These are phyloP conservation scores for Cyphomyrus plagiostoma DNA, from an alignment of 2,113 vertebrate genomes.

Conservation along the genomic window DNA sequence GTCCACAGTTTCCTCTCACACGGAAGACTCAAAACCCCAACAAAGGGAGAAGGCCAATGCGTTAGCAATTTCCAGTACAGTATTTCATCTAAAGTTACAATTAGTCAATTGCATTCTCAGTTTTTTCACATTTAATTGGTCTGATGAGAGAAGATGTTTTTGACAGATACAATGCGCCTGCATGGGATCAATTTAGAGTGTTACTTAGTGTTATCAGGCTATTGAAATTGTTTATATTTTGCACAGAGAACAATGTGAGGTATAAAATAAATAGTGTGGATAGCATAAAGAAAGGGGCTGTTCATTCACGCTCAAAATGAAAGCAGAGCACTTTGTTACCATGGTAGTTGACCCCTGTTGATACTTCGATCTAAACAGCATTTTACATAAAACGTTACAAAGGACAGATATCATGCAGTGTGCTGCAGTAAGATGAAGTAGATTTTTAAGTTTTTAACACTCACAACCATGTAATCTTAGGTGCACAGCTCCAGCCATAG, in stretches of 20 bases:
- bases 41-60: background rate
- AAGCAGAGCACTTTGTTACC: background rate
- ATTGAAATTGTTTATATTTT: background rate
- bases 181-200: background rate
- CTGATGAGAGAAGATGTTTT: background rate
- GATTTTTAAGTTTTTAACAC: background rate
- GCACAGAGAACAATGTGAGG: background rate
- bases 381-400: background rate
- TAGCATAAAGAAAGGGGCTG: background rate
- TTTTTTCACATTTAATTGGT: background rate
- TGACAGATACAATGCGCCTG: background rate
- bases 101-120: background rate
- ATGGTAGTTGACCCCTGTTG: background rate
- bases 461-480: background rate
- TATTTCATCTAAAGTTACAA: background rate
- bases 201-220: background rate
- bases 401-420: background rate
- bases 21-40: background rate
- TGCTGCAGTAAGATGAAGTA: too few relatives aligned
- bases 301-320: background rate
- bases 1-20: background rate
- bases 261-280: background rate
- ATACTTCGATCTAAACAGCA: background rate
- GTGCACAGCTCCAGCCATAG: background rate
- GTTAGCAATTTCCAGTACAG: background rate